phyloP scores from a whole-genome alignment of 2,888 invertebrate genomes.

The Epicampocera succincta region DNA sequence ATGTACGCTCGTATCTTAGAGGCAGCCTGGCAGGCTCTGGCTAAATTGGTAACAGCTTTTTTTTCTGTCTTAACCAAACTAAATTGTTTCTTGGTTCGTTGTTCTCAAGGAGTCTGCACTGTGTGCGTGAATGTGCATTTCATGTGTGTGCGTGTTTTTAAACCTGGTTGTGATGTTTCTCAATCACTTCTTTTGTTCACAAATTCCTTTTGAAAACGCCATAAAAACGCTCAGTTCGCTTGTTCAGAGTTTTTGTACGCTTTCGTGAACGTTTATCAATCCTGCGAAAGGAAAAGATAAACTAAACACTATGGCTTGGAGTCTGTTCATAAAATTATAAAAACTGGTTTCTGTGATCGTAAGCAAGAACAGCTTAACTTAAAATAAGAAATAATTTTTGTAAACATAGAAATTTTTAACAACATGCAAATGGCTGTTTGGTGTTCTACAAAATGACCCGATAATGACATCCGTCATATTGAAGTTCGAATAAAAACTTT shows the following conservation, averaged over 20 bases:
- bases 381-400: no score
- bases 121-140: no score
- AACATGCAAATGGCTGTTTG: no score
- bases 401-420: no score
- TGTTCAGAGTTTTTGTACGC: slow-evolving; percentile 24
- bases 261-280: slow-evolving; percentile 42
- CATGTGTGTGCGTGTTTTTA: slow-evolving; percentile 5
- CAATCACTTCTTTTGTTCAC: slow-evolving; percentile 32
- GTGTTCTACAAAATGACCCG: no score
- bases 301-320: slow-evolving; percentile 36
- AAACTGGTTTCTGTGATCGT: no score
- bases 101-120: slow-evolving; percentile 21
- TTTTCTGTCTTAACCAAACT: slow-evolving; percentile 29
- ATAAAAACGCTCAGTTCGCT: slow-evolving; percentile 30
- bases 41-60: slow-evolving; percentile 42
- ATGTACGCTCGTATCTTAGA: slow-evolving; percentile 6
- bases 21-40: slow-evolving; percentile 28
- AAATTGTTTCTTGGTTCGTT: slow-evolving; percentile 23
- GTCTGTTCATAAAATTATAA: no score
- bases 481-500: no score
- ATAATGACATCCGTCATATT: no score
- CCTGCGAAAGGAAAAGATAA: slow-evolving; percentile 25
- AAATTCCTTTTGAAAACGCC: slow-evolving; percentile 21
- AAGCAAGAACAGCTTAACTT: no score
- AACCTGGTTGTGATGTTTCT: slow-evolving; percentile 53